Evolutionary conservation across 2,113 vertebrate species (phyloP).

Genomic region (Girardinichthys multiradiatus): DNA sequence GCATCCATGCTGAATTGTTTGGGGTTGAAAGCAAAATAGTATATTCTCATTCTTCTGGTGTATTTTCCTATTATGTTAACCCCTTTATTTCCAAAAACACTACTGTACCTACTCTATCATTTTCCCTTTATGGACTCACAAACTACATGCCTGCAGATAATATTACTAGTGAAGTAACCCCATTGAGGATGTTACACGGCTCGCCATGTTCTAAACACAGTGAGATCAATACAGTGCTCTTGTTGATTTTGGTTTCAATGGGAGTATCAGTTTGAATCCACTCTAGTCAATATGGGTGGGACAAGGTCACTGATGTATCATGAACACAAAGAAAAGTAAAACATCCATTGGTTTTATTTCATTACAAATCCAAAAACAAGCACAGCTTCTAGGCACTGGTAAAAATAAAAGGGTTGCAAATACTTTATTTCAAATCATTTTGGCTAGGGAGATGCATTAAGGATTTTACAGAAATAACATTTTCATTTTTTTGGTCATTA

Average conservation of each 20-base stretch:
- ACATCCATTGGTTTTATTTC: background rate
- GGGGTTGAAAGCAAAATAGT: background rate
- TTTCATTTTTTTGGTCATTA: background rate
- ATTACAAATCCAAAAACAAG: background rate
- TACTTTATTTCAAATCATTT: background rate
- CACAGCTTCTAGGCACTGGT: too few relatives aligned
- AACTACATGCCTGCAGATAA: constrained; percentile 15
- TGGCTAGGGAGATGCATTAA: background rate
- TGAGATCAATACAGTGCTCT: constrained; percentile 23
- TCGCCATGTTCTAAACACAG: constrained; percentile 32
- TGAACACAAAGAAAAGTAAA: background rate
- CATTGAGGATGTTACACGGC: constrained; percentile 19
- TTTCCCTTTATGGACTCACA: background rate
- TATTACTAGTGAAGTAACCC: constrained; percentile 25
- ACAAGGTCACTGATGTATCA: constrained; percentile 21
- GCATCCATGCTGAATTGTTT: background rate
- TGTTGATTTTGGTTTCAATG: constrained; percentile 28
- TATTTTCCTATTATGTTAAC: background rate
- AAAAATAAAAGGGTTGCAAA: too few relatives aligned
- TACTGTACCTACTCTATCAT: background rate
- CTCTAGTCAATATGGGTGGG: constrained; percentile 10
- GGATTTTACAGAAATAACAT: background rate
- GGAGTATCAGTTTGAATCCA: constrained; percentile 24
- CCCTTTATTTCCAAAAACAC: background rate
- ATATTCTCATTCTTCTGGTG: background rate